Evolutionary conservation across 2,797 vertebrate genomes (phyloP).

Genomic region (Emydoidea blandingii): DNA sequence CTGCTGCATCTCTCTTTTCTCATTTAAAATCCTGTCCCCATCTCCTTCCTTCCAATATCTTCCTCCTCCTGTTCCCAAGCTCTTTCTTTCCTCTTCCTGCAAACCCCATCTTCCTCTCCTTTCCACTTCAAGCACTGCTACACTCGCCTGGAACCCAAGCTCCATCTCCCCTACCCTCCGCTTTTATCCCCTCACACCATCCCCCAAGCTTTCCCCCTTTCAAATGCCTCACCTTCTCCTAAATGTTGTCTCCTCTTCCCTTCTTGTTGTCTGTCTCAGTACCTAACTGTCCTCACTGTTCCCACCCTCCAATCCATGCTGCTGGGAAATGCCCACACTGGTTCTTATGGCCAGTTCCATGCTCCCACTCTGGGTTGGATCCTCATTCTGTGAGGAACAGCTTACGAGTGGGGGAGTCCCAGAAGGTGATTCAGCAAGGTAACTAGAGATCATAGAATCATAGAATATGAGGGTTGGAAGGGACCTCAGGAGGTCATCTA

Average conservation of each 20-base stretch:
- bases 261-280: neutral
- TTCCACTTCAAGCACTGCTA: neutral
- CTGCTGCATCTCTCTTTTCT: neutral
- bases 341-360: neutral
- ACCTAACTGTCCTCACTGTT: neutral
- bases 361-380: neutral
- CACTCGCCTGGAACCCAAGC: too few species aligned
- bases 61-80: neutral
- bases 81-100: too few species aligned
- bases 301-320: neutral
- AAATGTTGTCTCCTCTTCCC: neutral
- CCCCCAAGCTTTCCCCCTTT: neutral
- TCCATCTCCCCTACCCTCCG: neutral
- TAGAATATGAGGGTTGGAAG: too few species aligned
- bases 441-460: neutral
- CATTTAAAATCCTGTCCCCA: neutral
- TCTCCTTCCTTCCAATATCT: neutral
- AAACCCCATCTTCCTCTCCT: neutral
- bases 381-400: neutral
- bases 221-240: neutral
- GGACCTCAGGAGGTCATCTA: too few species aligned
- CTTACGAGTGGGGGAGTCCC: neutral
- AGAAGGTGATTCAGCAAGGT: neutral
- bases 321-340: neutral
- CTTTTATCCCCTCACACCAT: neutral